Conservation (phyloP, 2,113 vertebrate species). For the Entelurus aequoreus region DNA sequence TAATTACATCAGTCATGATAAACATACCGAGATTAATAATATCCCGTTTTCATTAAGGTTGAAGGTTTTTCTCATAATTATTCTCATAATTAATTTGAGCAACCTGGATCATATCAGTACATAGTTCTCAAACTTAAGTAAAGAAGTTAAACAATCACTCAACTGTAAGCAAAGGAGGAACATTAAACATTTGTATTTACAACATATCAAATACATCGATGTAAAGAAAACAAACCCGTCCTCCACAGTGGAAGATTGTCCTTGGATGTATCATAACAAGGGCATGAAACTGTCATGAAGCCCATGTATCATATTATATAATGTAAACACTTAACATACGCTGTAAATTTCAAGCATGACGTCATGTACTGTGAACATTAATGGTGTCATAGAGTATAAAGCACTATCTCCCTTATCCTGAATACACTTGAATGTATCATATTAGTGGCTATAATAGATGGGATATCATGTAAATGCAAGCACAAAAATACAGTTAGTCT, state of each 20-base stretch:
- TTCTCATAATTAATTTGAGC: no score
- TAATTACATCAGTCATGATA: no score
- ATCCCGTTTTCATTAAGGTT: no score
- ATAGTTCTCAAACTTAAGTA: no score
- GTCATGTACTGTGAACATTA: not conserved
- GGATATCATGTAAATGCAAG: not conserved
- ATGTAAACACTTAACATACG: not conserved
- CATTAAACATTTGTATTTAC: not conserved
- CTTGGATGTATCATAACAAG: constrained; percentile 5
- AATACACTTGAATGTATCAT: not conserved
- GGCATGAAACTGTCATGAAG: constrained; percentile 8
- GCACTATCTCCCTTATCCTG: not conserved
- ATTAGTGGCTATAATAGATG: not conserved
- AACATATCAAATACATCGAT: not conserved
- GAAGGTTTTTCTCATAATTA: no score
- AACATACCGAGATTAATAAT: no score
- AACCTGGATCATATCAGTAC: no score
- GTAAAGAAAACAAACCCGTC: not conserved
- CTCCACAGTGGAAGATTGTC: not conserved
- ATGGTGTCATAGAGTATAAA: not conserved
- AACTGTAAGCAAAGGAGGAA: no score
- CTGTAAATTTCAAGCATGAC: constrained; percentile 5
- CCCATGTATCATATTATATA: constrained; percentile 2
- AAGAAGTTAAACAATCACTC: no score
- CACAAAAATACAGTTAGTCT: not conserved